Evolutionary conservation across 1,140 invertebrate genomes (phyloP), one percentile per base, ranked within the genome.

Genomic region (Frieseomelitta varia): DNA sequence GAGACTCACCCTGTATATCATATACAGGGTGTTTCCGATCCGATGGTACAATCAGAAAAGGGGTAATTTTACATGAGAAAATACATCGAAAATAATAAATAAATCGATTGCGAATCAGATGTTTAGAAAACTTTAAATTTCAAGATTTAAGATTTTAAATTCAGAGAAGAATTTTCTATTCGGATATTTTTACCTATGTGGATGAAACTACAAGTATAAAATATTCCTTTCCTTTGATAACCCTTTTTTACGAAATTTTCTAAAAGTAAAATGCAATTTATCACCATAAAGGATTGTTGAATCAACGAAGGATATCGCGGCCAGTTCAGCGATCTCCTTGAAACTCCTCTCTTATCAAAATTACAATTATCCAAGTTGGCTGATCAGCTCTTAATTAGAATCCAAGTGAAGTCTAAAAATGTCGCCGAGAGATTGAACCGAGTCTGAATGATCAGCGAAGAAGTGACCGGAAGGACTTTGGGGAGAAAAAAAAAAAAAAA

Each of bases 311-410:
- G 68, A 76, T 72, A 88, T 80, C 68, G 55, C 27, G 39, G 27
- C 15, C 11, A 21, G 56, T 34, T 51, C 56, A 76, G 81, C 58
- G 79, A 55, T 61, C 68, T 12, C 58, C 77, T 75, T 77, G 39
- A 75, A 82, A 75, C 79, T 78, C 47, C 14, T 1, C 63, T 72
- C 78, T 75, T 65, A 84, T 30, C 51, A 56, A 34, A 34, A 61
- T 56, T 77, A 58, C 76, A 80, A 87, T 27, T 73, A 58, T 87
- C 76, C 47, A 55, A 58, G 65, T 63, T 82, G 71, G 34, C 51
- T 34, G 47, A 56, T 74, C 58, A 85, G 75, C 75, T 85, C 79
- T 88, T 88, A 88, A 88, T 88, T 88, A 88, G 81, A 51, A 21
- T 19, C 51, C 27, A 77, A 88, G 81, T 61, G 81, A 87, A 63